Percentiles rank a stretch among this genome's conserved stretches.
Conservation (phyloP, 2,888 invertebrate species). For the Drosophila ustulata region DNA sequence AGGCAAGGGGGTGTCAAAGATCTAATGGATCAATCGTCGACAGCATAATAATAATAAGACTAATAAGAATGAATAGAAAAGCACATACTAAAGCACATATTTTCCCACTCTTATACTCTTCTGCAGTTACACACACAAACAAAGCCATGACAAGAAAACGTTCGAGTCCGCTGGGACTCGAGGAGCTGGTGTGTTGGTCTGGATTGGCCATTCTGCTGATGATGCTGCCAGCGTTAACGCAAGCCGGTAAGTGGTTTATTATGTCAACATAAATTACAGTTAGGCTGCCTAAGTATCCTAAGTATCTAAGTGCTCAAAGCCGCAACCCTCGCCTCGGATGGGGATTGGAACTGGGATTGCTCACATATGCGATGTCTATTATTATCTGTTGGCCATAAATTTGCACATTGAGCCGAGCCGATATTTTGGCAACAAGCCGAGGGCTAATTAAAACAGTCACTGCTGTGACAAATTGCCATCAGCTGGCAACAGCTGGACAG, state of each 20-base stretch:
- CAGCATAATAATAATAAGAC: slow-evolving; percentile 14
- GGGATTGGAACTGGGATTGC: slow-evolving; percentile 20
- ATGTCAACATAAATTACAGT: slow-evolving; percentile 80
- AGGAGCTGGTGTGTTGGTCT: slow-evolving; percentile 72
- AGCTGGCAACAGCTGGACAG: slow-evolving; percentile 65
- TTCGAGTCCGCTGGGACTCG: slow-evolving; percentile 85
- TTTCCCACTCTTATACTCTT: slow-evolving; percentile 11
- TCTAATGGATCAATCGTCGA: slow-evolving; percentile 58
- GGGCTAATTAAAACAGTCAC: slow-evolving; percentile 55
- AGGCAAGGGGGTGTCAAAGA: slow-evolving; percentile 51
- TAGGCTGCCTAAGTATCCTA: slow-evolving; percentile 37
- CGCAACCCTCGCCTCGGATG: slow-evolving; percentile 14
- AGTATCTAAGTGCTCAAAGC: slow-evolving; percentile 19
- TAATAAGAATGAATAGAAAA: background rate
- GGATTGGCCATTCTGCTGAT: slow-evolving; percentile 71
- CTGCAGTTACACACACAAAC: slow-evolving; percentile 78
- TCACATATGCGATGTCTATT: slow-evolving; percentile 53
- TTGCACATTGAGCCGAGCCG: slow-evolving; percentile 38
- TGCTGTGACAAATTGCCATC: slow-evolving; percentile 74
- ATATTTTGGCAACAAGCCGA: slow-evolving; percentile 36
- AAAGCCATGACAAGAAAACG: slow-evolving; percentile 84
- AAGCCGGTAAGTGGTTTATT: slow-evolving; percentile 84
- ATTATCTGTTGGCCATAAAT: slow-evolving; percentile 70
- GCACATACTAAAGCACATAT: slow-evolving; percentile 25
- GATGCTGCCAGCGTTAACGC: slow-evolving; percentile 71